These are phyloP conservation scores for Podabrus alpinus DNA, from an alignment of 2,888 invertebrate genomes.

Conservation along the genomic window DNA sequence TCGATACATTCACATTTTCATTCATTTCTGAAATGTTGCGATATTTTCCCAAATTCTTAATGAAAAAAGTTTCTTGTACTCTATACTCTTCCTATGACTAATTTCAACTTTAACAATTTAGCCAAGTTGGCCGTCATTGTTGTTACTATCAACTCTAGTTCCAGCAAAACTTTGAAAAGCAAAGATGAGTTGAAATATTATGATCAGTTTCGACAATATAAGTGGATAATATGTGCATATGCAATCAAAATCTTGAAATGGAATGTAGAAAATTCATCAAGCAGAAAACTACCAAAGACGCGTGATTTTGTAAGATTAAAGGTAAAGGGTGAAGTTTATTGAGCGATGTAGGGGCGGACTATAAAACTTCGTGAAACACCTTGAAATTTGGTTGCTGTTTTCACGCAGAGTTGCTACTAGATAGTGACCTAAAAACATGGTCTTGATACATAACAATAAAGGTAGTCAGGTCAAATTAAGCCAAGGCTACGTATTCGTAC, in stretches of 20 bases:
- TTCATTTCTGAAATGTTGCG: background rate
- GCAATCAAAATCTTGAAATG: background rate
- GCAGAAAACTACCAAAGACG: slow-evolving; percentile 4
- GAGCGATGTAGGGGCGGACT: slow-evolving; percentile 10
- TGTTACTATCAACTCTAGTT: background rate
- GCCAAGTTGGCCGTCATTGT: background rate
- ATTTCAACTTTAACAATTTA: background rate
- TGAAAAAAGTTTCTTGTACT: background rate
- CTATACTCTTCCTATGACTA: background rate
- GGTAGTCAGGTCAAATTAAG: background rate
- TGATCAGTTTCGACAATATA: background rate
- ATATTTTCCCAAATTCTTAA: background rate
- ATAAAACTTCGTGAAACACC: slow-evolving; percentile 11
- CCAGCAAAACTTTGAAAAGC: background rate
- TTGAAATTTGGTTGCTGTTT: slow-evolving; percentile 23
- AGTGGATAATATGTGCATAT: background rate
- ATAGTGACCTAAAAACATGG: slow-evolving; percentile 25
- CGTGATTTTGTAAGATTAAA: slow-evolving; percentile 14
- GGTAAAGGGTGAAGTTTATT: slow-evolving; percentile 15
- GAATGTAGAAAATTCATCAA: slow-evolving; percentile 1
- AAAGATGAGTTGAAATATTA: background rate
- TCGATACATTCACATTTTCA: background rate
- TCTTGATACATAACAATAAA: slow-evolving; percentile 18
- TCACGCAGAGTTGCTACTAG: slow-evolving; percentile 10
- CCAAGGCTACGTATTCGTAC: background rate